Evolutionary conservation across 2,113 vertebrate species (phyloP), one percentile per base, ranked within the genome.

Genomic region (Orycteropus afer): DNA sequence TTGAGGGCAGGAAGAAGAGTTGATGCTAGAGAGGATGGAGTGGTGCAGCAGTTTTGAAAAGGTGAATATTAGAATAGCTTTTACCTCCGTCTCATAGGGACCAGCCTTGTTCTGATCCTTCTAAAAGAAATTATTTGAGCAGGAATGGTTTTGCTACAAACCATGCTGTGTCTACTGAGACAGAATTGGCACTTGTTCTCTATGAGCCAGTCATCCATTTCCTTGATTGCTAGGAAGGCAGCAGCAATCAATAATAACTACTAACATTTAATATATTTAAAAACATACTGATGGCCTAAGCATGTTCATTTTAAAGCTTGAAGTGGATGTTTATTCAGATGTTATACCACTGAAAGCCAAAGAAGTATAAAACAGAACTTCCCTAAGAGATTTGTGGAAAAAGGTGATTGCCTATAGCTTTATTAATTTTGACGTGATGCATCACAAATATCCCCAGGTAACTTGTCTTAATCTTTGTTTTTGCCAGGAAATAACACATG

Each of bases 381-480:
- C 13, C 76, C 55, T 87, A 67, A 91, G 71, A 77, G 49, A 90
- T 51, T 55, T 91, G 8, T 90, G 49, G 87, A 40, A 47, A 86
- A 93, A 87, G 7, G 23, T 57, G 6, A 91, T 79, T 88, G 34
- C 23, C 29, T 88, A 25, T 4, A 55, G 20, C 88, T 95, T 93
- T 81, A 93, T 94, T 97, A 86, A 82, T 89, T 96, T 91, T 96
- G 67, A 93, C 47, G 67, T 14, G 7, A 78, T 61, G 11, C 34
- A 94, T 92, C 91, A 88, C 49, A 94, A 84, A 87, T 81, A 92
- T 81, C 40, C 37, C 13, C 53, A 78, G 77, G 63, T 79, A 87
- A 89, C 29, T 77, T 84, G 49, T 13, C 27, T 79, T 83, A 80
- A 86, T 88, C 49, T 91, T 90, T 88, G 37, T 61, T 82, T 95